Evolutionary conservation across 2,113 vertebrate species (phyloP).

Genomic region (Australoheros scitulus): DNA sequence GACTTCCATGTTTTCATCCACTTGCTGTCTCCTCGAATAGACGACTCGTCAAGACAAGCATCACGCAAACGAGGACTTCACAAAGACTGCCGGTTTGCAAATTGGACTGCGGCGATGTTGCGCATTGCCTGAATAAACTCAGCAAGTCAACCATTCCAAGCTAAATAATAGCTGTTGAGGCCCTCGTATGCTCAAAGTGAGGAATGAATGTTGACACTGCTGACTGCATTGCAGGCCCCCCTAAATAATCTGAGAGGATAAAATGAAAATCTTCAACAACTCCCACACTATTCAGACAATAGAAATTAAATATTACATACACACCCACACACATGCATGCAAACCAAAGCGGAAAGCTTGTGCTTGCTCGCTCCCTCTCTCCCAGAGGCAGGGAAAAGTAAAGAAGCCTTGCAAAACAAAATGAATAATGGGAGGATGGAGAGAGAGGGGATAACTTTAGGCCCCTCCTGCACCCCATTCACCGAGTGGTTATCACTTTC

Average conservation of each 20-base stretch:
- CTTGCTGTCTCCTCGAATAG: constrained; percentile 1
- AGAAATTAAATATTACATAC: constrained; percentile 44
- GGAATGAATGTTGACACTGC: constrained; percentile 52
- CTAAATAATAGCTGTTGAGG: constrained; percentile 56
- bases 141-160: constrained; percentile 39
- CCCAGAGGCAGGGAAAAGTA: constrained; percentile 47
- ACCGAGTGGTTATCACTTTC: constrained; percentile 60
- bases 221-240: constrained; percentile 25
- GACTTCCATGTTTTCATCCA: background rate
- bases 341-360: constrained; percentile 35
- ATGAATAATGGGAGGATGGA: constrained; percentile 68
- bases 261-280: constrained; percentile 55
- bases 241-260: constrained; percentile 44
- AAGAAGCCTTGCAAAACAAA: constrained; percentile 51
- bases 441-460: constrained; percentile 52
- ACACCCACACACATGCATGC: constrained; percentile 8
- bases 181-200: constrained; percentile 39
- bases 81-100: constrained; percentile 24
- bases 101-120: constrained; percentile 40
- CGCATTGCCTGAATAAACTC: constrained; percentile 55
- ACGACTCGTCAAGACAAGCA: background rate
- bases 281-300: constrained; percentile 55
- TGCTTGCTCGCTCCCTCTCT: constrained; percentile 6
- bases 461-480: background rate
- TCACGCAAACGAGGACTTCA: constrained; percentile 34